These are phyloP conservation scores for Nephrotoma guestfalica DNA, from an alignment of 2,888 invertebrate species.

Conservation along the genomic window DNA sequence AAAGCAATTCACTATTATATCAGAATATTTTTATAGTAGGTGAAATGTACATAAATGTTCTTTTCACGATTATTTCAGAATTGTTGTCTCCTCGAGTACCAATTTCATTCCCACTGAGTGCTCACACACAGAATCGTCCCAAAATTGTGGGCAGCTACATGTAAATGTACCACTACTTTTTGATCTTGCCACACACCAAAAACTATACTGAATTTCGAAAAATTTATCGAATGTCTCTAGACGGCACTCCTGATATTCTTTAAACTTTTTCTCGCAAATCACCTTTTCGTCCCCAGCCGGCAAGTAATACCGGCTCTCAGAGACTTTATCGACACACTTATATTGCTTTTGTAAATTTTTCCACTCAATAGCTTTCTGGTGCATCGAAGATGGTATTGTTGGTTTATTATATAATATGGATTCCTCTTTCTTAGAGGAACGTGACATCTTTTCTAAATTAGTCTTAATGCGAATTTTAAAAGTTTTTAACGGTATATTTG, in stretches of 20 bases:
- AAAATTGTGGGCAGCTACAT: background rate
- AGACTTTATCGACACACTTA: background rate
- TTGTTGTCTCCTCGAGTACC: background rate
- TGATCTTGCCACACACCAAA: background rate
- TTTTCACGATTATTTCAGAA: too few species aligned
- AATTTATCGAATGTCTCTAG: background rate
- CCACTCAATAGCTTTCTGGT: background rate
- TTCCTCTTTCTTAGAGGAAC: background rate
- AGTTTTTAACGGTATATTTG: background rate
- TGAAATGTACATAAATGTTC: too few species aligned
- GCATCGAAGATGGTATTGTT: background rate
- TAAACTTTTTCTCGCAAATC: background rate
- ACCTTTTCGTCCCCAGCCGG: background rate
- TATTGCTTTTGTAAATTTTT: background rate
- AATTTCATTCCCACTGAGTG: background rate
- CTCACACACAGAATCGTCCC: background rate
- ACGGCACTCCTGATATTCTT: background rate
- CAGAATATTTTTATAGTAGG: too few species aligned
- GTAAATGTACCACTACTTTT: background rate
- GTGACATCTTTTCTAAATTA: background rate
- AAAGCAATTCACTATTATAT: too few species aligned
- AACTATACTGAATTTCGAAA: background rate
- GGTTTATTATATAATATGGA: background rate
- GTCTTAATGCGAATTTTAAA: background rate
- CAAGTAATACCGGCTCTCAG: background rate